Percentiles rank a stretch among this genome's conserved stretches.
phyloP scores from a whole-genome alignment of 2,888 invertebrate genomes.

The Therioaphis trifolii region DNA sequence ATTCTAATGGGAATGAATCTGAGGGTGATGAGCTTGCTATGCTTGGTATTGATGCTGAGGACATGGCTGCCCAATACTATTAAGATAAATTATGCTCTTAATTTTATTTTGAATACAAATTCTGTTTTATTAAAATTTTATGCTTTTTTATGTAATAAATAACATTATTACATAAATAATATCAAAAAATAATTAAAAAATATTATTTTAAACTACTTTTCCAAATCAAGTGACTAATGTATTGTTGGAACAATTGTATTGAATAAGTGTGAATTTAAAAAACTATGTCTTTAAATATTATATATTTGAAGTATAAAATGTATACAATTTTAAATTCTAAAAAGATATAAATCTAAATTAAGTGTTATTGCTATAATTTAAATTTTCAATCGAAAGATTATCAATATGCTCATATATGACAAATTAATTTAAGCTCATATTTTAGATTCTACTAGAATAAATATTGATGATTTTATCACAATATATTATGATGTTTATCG shows the following conservation, averaged over 20 bases:
- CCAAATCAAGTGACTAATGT: background rate
- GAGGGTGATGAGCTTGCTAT: conserved; percentile 77
- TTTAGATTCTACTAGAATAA: too few species aligned
- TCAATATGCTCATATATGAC: too few species aligned
- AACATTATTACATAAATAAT: too few species aligned
- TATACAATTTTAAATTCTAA: background rate
- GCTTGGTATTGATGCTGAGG: conserved; percentile 87
- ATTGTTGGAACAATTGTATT: conserved; percentile 19
- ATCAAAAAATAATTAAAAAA: too few species aligned
- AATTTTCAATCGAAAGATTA: too few species aligned
- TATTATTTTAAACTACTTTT: conserved; percentile 5
- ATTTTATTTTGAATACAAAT: background rate
- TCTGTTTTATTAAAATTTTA: background rate
- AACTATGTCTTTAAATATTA: background rate
- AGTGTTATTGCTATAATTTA: too few species aligned
- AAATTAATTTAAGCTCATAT: too few species aligned
- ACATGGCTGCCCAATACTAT: conserved; percentile 75
- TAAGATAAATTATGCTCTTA: conserved; percentile 64
- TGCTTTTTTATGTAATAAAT: conserved; percentile 29
- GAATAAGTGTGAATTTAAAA: background rate
- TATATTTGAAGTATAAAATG: background rate
- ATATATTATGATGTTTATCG: too few species aligned
- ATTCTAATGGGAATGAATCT: conserved; percentile 61
- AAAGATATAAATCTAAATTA: background rate
- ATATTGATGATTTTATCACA: too few species aligned